These are phyloP conservation scores for Kryptolebias ocellatus DNA, from an alignment of 2,797 vertebrate species.

Conservation along the genomic window DNA sequence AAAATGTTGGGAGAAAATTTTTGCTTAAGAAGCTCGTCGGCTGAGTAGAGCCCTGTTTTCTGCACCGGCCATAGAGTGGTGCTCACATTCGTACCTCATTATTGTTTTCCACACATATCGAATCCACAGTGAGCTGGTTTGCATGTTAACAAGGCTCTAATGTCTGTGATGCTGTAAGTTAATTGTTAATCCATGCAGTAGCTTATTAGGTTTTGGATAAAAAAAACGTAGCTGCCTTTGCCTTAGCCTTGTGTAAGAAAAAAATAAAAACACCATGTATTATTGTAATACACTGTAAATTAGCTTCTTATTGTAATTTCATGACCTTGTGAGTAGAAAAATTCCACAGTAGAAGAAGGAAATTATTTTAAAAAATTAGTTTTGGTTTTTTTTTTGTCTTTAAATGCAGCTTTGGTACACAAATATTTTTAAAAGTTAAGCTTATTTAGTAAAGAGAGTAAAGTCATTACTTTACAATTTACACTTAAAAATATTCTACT, in stretches of 20 bases:
- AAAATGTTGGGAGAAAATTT: slow-evolving; percentile 2
- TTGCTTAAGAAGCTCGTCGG: neutral
- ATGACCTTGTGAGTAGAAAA: too few species aligned
- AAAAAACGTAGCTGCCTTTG: neutral
- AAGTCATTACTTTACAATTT: too few species aligned
- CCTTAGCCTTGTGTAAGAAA: neutral
- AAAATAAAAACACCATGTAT: neutral
- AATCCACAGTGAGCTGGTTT: neutral
- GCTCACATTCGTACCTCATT: neutral
- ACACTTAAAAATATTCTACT: too few species aligned
- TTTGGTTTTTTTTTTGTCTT: too few species aligned
- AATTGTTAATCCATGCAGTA: neutral
- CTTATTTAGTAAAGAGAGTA: too few species aligned
- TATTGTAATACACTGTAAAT: too few species aligned
- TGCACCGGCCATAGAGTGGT: neutral
- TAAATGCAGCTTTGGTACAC: too few species aligned
- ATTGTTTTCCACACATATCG: neutral
- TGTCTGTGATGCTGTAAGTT: neutral
- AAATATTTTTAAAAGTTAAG: too few species aligned
- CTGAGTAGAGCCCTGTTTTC: neutral
- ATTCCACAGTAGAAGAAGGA: too few species aligned
- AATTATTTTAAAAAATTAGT: too few species aligned
- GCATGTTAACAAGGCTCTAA: neutral
- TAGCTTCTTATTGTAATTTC: too few species aligned
- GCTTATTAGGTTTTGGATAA: neutral